phyloP scores from a whole-genome alignment of 2,113 vertebrate genomes.

The Lucifuga dentata region DNA sequence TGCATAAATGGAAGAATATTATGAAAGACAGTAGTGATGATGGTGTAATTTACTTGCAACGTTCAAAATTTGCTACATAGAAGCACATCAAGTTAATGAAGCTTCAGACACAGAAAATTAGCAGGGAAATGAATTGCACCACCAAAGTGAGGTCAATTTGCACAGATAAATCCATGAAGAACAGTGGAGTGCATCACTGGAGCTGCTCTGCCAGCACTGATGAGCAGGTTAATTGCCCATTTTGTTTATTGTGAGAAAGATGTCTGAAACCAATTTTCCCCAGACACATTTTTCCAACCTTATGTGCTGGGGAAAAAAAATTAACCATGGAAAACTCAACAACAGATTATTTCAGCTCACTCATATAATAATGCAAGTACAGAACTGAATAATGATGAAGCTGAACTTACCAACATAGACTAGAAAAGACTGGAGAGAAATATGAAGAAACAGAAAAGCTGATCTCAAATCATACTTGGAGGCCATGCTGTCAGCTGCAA shows the following conservation, averaged over 20 bases:
- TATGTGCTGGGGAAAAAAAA: constrained; percentile 50
- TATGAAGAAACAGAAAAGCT: constrained; percentile 22
- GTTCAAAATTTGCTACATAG: constrained; percentile 60
- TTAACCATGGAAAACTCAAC: constrained; percentile 21
- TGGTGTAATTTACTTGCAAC: constrained; percentile 37
- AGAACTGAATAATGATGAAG: constrained; percentile 12
- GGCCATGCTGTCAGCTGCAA: constrained; percentile 13
- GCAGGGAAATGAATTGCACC: constrained; percentile 75
- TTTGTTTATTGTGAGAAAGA: constrained; percentile 79
- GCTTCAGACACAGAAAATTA: constrained; percentile 76
- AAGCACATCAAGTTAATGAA: constrained; percentile 74
- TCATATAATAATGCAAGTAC: not conserved
- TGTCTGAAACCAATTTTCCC: constrained; percentile 70
- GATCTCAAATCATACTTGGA: constrained; percentile 30
- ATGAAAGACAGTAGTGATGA: constrained; percentile 25
- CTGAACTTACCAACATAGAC: not conserved
- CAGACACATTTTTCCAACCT: constrained; percentile 49
- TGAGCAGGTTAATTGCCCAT: constrained; percentile 80
- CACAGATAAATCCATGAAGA: constrained; percentile 79
- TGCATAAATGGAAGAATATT: constrained; percentile 40
- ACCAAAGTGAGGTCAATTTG: constrained; percentile 79
- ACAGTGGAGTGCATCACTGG: constrained; percentile 64
- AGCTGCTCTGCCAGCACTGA: constrained; percentile 62
- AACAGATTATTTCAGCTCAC: constrained; percentile 29
- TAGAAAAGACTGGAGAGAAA: constrained; percentile 3